Evolutionary conservation across 92 coral and sea anemone genomes (phyloP).

Genomic region (Paragorgia papillata): DNA sequence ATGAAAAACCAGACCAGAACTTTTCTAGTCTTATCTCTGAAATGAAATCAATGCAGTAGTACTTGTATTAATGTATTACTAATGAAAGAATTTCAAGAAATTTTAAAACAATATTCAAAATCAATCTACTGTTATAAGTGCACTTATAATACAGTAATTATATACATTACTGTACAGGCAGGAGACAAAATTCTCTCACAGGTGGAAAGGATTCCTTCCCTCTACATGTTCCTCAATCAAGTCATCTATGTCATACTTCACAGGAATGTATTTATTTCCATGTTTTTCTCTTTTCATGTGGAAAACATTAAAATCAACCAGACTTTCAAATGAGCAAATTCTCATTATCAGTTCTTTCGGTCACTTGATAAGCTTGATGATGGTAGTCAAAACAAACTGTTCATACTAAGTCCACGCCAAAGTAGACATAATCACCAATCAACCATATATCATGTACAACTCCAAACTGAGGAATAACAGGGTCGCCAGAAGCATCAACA

Average conservation of each 20-base stretch:
- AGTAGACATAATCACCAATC: not conserved
- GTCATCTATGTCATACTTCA: constrained; percentile 38
- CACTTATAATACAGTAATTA: too few relatives aligned
- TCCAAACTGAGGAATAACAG: not conserved
- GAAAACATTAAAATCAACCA: constrained; percentile 35
- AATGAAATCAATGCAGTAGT: too few relatives aligned
- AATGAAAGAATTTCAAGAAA: too few relatives aligned
- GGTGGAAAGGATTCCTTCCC: constrained; percentile 45
- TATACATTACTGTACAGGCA: too few relatives aligned
- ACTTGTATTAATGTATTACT: too few relatives aligned
- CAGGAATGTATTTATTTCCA: constrained; percentile 40
- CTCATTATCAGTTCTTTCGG: constrained; percentile 6
- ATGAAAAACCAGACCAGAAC: too few relatives aligned
- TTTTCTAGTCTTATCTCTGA: too few relatives aligned
- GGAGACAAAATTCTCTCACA: too few relatives aligned
- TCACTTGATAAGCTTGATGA: constrained; percentile 19
- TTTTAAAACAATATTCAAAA: too few relatives aligned
- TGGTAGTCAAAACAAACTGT: constrained; percentile 14
- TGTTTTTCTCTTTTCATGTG: constrained; percentile 28
- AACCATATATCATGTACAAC: not conserved
- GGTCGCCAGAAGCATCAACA: constrained; percentile 22
- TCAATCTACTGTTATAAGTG: too few relatives aligned
- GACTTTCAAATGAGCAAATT: constrained; percentile 20
- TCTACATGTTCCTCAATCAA: constrained; percentile 43
- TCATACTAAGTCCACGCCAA: not conserved